Evolutionary conservation across 1,140 invertebrate genomes (phyloP).

Genomic region (Camponotus pennsylvanicus): DNA sequence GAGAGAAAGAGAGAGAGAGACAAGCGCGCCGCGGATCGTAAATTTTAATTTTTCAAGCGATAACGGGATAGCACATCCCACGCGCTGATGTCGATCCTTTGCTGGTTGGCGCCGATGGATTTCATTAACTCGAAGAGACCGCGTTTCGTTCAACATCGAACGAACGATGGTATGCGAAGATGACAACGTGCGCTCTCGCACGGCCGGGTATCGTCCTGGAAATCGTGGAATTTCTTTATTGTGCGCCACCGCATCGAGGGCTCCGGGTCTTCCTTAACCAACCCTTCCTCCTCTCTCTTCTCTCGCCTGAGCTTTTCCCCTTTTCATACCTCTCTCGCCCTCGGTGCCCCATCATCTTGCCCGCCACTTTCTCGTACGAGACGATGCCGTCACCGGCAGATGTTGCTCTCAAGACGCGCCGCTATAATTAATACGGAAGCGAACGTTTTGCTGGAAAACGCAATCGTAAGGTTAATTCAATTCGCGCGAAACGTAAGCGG

Average conservation of each 20-base stretch:
- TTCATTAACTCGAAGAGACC: constrained; percentile 80
- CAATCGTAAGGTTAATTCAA: constrained; percentile 48
- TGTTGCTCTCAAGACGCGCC: constrained; percentile 77
- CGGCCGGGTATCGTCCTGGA: constrained; percentile 59
- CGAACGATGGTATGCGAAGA: constrained; percentile 60
- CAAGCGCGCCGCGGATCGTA: constrained; percentile 15
- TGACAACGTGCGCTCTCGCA: constrained; percentile 54
- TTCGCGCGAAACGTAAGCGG: constrained; percentile 23
- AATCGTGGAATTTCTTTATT: constrained; percentile 81
- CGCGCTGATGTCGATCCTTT: constrained; percentile 44
- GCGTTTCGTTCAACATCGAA: constrained; percentile 69
- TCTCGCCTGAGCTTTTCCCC: constrained; percentile 34
- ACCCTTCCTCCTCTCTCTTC: neutral
- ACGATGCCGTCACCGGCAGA: constrained; percentile 79
- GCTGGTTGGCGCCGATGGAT: constrained; percentile 71
- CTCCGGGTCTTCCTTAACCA: constrained; percentile 31
- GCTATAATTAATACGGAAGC: constrained; percentile 82
- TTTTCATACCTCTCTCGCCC: constrained; percentile 52
- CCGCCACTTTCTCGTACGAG: constrained; percentile 52
- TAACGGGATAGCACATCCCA: constrained; percentile 23
- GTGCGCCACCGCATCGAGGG: constrained; percentile 63
- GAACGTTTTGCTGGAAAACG: constrained; percentile 52
- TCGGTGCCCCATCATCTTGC: constrained; percentile 53
- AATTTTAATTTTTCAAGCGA: constrained; percentile 45
- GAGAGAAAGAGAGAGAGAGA: neutral